Evolutionary conservation across 2,888 invertebrate species (phyloP), one percentile per base, ranked within the genome.

Genomic region (Blomia tropicalis): DNA sequence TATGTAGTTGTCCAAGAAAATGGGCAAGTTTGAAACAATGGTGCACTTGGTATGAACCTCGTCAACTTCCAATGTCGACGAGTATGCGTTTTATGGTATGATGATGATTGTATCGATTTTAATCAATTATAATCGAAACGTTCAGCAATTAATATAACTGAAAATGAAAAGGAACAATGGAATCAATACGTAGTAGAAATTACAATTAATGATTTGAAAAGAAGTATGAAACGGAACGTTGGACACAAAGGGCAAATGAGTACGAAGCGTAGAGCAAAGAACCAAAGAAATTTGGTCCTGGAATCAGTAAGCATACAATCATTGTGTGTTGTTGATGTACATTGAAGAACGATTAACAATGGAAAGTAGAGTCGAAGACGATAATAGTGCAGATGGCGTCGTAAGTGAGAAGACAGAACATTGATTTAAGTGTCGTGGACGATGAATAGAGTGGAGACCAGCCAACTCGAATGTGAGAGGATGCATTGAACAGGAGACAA

Each of bases 301-400:
- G n/a, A 14, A n/a, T 41, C 41, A n/a, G 14, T 17, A 41, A 17
- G 41, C 41, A 41, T n/a, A 41, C 41, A 41, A 41, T 41, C 41
- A 41, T n/a, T 41, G n/a, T n/a, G n/a, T n/a, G n/a, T n/a, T n/a
- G n/a, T n/a, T n/a, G n/a, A n/a, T n/a, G n/a, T n/a, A n/a, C n/a
- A n/a, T n/a, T n/a, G n/a, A n/a, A n/a, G n/a, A n/a, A n/a, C n/a
- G n/a, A n/a, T n/a, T n/a, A n/a, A n/a, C n/a, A n/a, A n/a, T n/a
- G n/a, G n/a, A n/a, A n/a, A n/a, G n/a, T 17, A 36, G 17, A 11
- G 36, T 11, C 17, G 36, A 36, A 7, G 36, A 36, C 17, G 51
- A 47, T 47, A 47, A 47, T 47, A n/a, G 51, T 47, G 51, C 51
- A 47, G 51, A 47, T 47, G 51, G 51, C n/a, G n/a, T 11, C 51